Percentiles rank a stretch among this genome's conserved stretches.
Conservation (phyloP, 2,888 invertebrate species). For the Acleris emargana region DNA sequence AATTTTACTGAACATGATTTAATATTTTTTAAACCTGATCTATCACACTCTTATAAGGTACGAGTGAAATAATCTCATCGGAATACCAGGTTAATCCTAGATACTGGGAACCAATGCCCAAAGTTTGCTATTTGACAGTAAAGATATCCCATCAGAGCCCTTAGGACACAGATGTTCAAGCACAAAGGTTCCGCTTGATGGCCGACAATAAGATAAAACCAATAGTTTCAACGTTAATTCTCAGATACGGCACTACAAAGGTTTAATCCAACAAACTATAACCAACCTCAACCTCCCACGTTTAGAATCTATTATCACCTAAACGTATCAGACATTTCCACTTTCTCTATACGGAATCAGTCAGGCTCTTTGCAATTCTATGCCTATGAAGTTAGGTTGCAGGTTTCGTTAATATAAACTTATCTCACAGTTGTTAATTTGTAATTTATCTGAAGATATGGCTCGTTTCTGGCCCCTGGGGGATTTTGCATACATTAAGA, state of each 20-base stretch:
- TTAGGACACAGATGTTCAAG: background rate
- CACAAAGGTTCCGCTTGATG: conserved; percentile 6
- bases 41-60: no score
- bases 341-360: background rate
- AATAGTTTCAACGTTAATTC: conserved; percentile 1
- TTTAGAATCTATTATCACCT: background rate
- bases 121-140: background rate
- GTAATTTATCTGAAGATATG: conserved; percentile 2
- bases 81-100: background rate
- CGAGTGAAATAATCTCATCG: no score
- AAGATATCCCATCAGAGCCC: background rate
- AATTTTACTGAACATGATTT: no score
- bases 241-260: conserved; percentile 4
- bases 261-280: background rate
- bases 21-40: no score
- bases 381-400: background rate
- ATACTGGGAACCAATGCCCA: background rate
- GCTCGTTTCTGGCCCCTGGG: background rate
- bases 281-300: background rate
- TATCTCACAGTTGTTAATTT: background rate
- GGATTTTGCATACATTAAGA: background rate
- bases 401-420: background rate
- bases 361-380: background rate
- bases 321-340: background rate
- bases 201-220: conserved; percentile 5